Evolutionary conservation across 2,113 vertebrate species (phyloP), one percentile per base, ranked within the genome.

Genomic region (Salvelinus fontinalis): DNA sequence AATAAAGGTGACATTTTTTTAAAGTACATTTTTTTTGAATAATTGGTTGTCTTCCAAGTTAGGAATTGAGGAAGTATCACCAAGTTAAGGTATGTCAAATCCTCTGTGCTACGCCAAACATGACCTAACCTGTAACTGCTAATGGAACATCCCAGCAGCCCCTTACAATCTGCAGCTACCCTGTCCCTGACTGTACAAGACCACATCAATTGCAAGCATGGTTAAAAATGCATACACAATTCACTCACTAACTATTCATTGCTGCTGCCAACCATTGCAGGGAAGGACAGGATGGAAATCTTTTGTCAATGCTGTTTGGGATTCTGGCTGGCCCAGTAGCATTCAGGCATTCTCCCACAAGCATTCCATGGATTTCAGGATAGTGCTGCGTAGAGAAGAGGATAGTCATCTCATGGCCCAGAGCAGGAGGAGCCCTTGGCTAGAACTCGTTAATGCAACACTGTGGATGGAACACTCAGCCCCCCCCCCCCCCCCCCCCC

Each of bases 311-410:
- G 75, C 79, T 79, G 79, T 81, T 84, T 67, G 29, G 65, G 3
- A 14, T 79, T 86, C 79, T 78, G 75, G 76, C 78, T 86, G 86
- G 82, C 75, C 85, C 71, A 70, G 14, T 62, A 51, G 67, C 71
- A 22, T 73, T 66, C 75, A 54, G 54, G 60, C 71, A 24, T 70
- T 66, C 75, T 74, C 73, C 70, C 75, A 70, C 83, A 85, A 70
- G 81, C 89, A 90, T 93, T 92, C 89, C 90, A 79, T 74, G 79
- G 80, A 87, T 92, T 89, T 86, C 88, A 92, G 91, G 90, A 92
- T 91, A 75, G 77, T 60, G 68, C 82, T 54, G 51, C 1, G n/a
- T 16, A 62, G 18, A 62, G 59, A 62, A 80, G 83, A 68, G 75
- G 82, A 84, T 81, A 31, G 75, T 83, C 81, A 80, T 81, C 74